Conservation (phyloP, 2,113 vertebrate genomes). For the Amphilophus citrinellus region DNA sequence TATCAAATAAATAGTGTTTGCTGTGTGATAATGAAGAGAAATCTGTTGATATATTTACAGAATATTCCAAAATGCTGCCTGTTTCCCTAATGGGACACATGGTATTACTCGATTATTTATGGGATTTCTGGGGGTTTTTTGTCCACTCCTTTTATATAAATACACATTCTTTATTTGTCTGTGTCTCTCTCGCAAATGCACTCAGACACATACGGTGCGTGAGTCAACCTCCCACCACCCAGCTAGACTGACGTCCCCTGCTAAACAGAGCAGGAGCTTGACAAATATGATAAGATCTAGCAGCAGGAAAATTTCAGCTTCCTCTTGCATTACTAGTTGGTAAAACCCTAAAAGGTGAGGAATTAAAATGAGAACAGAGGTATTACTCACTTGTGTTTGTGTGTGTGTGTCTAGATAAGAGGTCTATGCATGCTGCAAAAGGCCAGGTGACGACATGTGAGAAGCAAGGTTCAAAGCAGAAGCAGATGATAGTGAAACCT, state of each 20-base stretch:
- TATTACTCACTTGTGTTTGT: slow-evolving; percentile 32
- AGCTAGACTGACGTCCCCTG: slow-evolving; percentile 30
- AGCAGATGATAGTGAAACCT: slow-evolving; percentile 45
- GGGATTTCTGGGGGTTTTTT: not conserved
- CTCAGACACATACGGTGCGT: slow-evolving; percentile 26
- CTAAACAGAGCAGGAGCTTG: slow-evolving; percentile 50
- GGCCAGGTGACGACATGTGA: slow-evolving; percentile 54
- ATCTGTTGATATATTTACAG: slow-evolving; percentile 9
- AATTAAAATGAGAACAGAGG: slow-evolving; percentile 52
- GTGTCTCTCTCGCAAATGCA: not conserved
- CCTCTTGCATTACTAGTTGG: slow-evolving; percentile 32
- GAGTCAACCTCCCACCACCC: slow-evolving; percentile 53
- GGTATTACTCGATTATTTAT: not conserved
- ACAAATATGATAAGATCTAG: slow-evolving; percentile 42
- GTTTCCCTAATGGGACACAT: not conserved
- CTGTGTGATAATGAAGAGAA: not conserved
- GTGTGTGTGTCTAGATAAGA: slow-evolving; percentile 35
- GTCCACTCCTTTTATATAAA: not conserved
- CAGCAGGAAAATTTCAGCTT: slow-evolving; percentile 41
- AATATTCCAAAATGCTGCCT: not conserved
- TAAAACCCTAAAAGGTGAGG: slow-evolving; percentile 65
- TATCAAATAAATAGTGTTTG: slow-evolving; percentile 1
- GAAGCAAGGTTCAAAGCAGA: slow-evolving; percentile 54
- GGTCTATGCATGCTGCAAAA: slow-evolving; percentile 50
- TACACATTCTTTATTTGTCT: slow-evolving; percentile 4